Conservation (phyloP, 2,797 vertebrate genomes). For the Poecilia picta region DNA sequence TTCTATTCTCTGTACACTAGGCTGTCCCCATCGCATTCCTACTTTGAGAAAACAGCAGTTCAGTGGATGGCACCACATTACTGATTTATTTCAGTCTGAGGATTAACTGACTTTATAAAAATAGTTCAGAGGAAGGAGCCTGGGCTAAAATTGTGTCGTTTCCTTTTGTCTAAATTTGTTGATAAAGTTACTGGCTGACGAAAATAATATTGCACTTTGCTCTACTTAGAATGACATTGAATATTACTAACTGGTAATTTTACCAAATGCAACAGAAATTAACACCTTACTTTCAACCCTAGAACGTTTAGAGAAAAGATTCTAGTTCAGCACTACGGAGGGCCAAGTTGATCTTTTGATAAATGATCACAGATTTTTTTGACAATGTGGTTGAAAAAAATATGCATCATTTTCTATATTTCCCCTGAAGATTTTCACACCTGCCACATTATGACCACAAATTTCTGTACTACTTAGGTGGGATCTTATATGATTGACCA, state of each 20-base stretch:
- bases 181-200: slow-evolving; percentile 2
- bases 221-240: not conserved
- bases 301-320: not conserved
- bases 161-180: not conserved
- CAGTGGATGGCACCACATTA: slow-evolving; percentile 33
- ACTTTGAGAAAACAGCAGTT: slow-evolving; percentile 35
- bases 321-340: slow-evolving; percentile 5
- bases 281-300: not conserved
- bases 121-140: slow-evolving; percentile 7
- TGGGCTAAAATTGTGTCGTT: slow-evolving; percentile 20
- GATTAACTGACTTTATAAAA: slow-evolving; percentile 55
- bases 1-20: not conserved
- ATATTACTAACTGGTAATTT: not conserved
- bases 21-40: slow-evolving; percentile 9
- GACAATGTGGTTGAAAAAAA: slow-evolving; percentile 14
- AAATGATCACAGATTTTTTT: slow-evolving; percentile 3
- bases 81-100: slow-evolving; percentile 51
- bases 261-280: not conserved
- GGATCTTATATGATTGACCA: not conserved
- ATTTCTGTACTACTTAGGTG: not conserved
- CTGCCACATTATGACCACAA: not conserved
- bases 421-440: not conserved
- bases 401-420: not conserved
- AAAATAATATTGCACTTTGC: not conserved
- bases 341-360: slow-evolving; percentile 9